These are phyloP conservation scores for Sepioteuthis lessoniana DNA, from an alignment of 2,888 invertebrate species.

Conservation along the genomic window DNA sequence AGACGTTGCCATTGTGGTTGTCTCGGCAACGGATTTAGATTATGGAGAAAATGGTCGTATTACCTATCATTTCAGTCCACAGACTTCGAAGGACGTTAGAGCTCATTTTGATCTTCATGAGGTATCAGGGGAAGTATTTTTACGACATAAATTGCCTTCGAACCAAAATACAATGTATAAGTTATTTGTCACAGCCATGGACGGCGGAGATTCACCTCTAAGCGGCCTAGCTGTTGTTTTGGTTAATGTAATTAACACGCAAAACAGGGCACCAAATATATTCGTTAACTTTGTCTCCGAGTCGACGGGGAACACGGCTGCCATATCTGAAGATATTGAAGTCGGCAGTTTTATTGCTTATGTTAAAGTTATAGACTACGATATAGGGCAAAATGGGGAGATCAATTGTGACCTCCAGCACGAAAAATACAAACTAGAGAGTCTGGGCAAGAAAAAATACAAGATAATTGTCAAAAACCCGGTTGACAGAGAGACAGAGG, in stretches of 20 bases:
- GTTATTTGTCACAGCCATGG: neutral
- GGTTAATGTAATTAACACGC: neutral
- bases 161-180: neutral
- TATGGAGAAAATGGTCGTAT: neutral
- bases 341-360: neutral
- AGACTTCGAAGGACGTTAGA: slow-evolving; percentile 14
- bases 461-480: slow-evolving; percentile 10
- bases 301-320: neutral
- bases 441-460: neutral
- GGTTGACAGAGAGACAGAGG: slow-evolving; percentile 11
- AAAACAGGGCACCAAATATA: neutral
- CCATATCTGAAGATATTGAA: neutral
- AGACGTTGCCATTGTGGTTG: neutral
- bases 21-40: neutral
- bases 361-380: neutral
- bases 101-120: neutral
- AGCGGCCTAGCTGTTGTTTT: neutral
- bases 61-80: neutral
- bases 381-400: neutral
- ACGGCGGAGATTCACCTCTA: neutral
- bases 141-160: neutral
- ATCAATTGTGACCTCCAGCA: neutral
- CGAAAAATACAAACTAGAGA: neutral
- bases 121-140: neutral
- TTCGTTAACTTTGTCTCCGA: slow-evolving; percentile 4